Conservation (phyloP, 1,140 invertebrate species). For the Drosophila malerkotliana region DNA sequence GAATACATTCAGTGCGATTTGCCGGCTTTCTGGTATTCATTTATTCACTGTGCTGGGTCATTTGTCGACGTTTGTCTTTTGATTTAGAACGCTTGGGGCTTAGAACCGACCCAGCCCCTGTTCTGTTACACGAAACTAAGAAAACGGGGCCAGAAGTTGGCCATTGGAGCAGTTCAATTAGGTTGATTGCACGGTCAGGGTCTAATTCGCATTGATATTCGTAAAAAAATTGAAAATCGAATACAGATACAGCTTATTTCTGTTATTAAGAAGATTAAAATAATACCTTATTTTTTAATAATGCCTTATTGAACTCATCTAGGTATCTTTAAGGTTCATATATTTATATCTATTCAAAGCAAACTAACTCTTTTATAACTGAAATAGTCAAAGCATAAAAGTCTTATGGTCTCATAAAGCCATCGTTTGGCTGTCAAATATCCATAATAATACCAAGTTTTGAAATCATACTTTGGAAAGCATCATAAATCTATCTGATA, state of each 20-base stretch:
- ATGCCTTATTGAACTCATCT: no score
- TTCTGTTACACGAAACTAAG: slow-evolving; percentile 17
- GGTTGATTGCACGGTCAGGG: slow-evolving; percentile 69
- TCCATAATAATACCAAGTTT: slow-evolving; percentile 7
- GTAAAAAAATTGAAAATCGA: neutral
- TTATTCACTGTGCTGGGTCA: slow-evolving; percentile 67
- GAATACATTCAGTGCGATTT: slow-evolving; percentile 72
- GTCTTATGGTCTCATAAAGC: neutral
- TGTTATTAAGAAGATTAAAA: no score
- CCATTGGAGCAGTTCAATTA: slow-evolving; percentile 61
- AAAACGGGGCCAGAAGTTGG: slow-evolving; percentile 39
- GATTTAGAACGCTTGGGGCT: slow-evolving; percentile 47
- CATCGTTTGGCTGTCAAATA: neutral
- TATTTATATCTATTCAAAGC: no score
- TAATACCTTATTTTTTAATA: no score
- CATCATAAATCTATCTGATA: slow-evolving; percentile 16
- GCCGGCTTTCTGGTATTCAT: slow-evolving; percentile 58
- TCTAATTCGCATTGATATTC: slow-evolving; percentile 15
- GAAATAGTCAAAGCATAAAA: neutral
- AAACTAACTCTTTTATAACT: neutral
- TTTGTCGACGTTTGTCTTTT: slow-evolving; percentile 80
- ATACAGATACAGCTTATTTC: neutral
- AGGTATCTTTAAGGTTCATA: no score
- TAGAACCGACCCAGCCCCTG: neutral
- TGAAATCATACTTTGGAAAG: slow-evolving; percentile 6